Evolutionary conservation across 2,888 invertebrate genomes (phyloP), one percentile per base, ranked within the genome.

Genomic region (Cryptocephalus moraei): DNA sequence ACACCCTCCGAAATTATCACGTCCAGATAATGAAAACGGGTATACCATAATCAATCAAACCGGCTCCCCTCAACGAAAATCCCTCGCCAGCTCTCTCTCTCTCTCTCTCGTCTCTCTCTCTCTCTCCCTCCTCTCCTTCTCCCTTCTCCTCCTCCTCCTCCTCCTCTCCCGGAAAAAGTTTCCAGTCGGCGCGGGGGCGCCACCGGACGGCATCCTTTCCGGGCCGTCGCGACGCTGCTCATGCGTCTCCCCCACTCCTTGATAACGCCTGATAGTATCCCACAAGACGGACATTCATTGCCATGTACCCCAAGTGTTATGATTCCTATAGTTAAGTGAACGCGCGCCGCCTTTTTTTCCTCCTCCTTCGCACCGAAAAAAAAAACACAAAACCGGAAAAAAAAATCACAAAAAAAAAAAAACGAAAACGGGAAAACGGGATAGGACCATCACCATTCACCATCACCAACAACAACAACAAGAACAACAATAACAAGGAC

Each of bases 251-350:
- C 70, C 70, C 71, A 68, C 69, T 68, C 67, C 66, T 63, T 68
- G 68, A 65, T 67, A 67, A 66, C 66, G 67, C 67, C 68, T 69
- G 70, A 69, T 71, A 70, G 70, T 69, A 68, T 67, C 68, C 66
- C 66, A 66, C 67, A 69, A 70, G 70, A 70, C 67, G 66, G 64
- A 67, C 70, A 71, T 71, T 71, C 71, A 69, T 67, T 68, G 70
- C 70, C 67, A 71, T 71, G 71, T 69, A 65, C 65, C 68, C 69
- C 67, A 70, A 71, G 71, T 70, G 71, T 70, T 69, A 68, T 69
- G 68, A 69, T 69, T 70, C 69, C 69, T 69, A 65, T 62, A 64
- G 62, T 68, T 40, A 68, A 67, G 68, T 69, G 67, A 64, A 66
- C 70, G 67, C 64, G 66, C 22, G 22, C 22, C 22, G 22, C 22